Percentiles rank a stretch among this genome's conserved stretches.
Evolutionary conservation across 1,140 invertebrate genomes (phyloP).

Genomic region (Kradibia gibbosae): DNA sequence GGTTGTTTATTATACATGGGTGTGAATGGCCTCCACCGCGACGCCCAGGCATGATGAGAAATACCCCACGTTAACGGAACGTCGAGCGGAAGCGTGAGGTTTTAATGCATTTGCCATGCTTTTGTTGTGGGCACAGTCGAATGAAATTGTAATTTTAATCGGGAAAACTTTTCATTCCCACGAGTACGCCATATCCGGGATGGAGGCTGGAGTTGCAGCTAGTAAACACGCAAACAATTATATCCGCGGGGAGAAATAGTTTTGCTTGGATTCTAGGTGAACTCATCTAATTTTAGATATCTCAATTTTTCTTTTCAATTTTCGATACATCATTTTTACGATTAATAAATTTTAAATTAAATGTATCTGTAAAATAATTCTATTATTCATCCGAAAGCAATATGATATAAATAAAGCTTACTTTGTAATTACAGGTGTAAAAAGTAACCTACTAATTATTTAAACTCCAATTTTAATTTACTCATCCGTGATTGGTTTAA

Average conservation of each 20-base stretch:
- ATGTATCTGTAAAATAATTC: no score
- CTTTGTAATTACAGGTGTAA: no score
- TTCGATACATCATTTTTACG: background rate
- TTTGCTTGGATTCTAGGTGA: background rate
- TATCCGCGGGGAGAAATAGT: background rate
- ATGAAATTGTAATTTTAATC: conserved; percentile 47
- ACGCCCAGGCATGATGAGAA: no score
- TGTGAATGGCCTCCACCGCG: no score
- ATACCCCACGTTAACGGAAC: background rate
- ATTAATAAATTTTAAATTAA: background rate
- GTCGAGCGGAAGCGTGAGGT: background rate
- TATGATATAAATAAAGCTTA: no score
- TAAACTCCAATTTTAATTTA: no score
- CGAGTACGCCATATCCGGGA: no score
- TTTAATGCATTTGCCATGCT: conserved; percentile 36
- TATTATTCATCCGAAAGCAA: no score
- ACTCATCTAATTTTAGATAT: background rate
- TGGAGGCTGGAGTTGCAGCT: background rate
- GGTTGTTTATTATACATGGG: no score
- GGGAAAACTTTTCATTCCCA: conserved; percentile 22
- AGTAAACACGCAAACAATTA: background rate
- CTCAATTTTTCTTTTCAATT: background rate
- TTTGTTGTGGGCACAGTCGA: background rate
- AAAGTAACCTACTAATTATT: no score
- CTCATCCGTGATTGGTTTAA: no score